Evolutionary conservation across 2,888 invertebrate genomes (phyloP).

Genomic region (Aleiodes alternator): DNA sequence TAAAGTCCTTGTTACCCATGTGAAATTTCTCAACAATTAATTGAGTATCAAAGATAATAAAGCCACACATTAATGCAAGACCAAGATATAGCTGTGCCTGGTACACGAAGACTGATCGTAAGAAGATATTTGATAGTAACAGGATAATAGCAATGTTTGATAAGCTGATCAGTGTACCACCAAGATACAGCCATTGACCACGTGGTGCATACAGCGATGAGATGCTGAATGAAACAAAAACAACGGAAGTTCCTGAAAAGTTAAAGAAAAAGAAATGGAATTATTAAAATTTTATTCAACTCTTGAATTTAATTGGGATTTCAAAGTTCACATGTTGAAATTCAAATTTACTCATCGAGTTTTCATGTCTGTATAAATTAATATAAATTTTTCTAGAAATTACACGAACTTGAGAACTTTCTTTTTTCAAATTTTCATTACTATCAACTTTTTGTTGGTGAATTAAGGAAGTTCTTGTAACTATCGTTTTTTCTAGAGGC

Average conservation of each 20-base stretch:
- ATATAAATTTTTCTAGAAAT: too few relatives aligned
- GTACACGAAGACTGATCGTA: constrained; percentile 87
- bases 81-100: constrained; percentile 93
- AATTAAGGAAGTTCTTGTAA: too few relatives aligned
- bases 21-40: constrained; percentile 94
- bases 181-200: constrained; percentile 92
- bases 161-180: constrained; percentile 90
- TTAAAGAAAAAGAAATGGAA: neutral
- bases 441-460: too few relatives aligned
- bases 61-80: constrained; percentile 93
- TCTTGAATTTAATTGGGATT: too few relatives aligned
- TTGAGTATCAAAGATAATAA: constrained; percentile 98
- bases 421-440: too few relatives aligned
- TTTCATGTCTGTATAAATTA: too few relatives aligned
- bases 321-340: too few relatives aligned
- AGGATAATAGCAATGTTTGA: constrained; percentile 87
- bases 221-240: constrained; percentile 94
- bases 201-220: constrained; percentile 91
- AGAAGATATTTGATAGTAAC: constrained; percentile 89
- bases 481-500: too few relatives aligned
- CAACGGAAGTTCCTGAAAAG: constrained; percentile 82
- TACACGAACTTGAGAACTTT: too few relatives aligned
- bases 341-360: too few relatives aligned
- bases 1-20: constrained; percentile 93
- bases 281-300: too few relatives aligned